These are phyloP conservation scores for Parazoanthus swiftii DNA, from an alignment of 92 coral and sea anemone species.

Conservation along the genomic window DNA sequence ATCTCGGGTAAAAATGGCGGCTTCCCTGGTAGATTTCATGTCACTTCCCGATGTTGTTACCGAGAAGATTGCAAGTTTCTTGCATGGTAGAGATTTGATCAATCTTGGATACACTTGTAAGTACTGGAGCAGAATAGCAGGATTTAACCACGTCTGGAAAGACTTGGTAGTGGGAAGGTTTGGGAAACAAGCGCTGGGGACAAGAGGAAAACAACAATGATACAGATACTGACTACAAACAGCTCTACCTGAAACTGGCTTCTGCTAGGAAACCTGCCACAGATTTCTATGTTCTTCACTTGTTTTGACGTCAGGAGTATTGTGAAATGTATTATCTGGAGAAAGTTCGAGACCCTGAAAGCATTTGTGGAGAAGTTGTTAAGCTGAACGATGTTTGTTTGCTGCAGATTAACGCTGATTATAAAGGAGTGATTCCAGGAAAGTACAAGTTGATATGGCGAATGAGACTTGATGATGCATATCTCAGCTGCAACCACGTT, in stretches of 20 bases:
- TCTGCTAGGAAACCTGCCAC: slow-evolving; percentile 56
- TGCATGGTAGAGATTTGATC: slow-evolving; percentile 64
- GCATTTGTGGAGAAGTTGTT: slow-evolving; percentile 63
- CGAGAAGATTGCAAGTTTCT: slow-evolving; percentile 65
- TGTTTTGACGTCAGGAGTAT: slow-evolving; percentile 29
- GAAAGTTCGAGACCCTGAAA: slow-evolving; percentile 59
- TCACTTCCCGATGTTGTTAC: slow-evolving; percentile 62
- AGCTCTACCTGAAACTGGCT: slow-evolving; percentile 62
- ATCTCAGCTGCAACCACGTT: slow-evolving; percentile 55
- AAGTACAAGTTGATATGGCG: slow-evolving; percentile 61
- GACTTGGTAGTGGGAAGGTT: slow-evolving; percentile 56
- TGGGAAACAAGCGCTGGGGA: slow-evolving; percentile 36
- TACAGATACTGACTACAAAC: slow-evolving; percentile 36
- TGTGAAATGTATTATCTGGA: slow-evolving; percentile 45
- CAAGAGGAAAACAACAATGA: neutral
- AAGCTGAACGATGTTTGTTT: slow-evolving; percentile 66
- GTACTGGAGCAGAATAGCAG: slow-evolving; percentile 59
- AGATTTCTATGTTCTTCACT: slow-evolving; percentile 48
- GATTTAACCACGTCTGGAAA: slow-evolving; percentile 62
- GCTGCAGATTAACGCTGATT: slow-evolving; percentile 57
- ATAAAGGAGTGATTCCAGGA: slow-evolving; percentile 64
- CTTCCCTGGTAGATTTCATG: neutral
- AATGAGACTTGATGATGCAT: slow-evolving; percentile 65
- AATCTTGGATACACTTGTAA: slow-evolving; percentile 70
- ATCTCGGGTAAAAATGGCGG: neutral